These are phyloP conservation scores for Psittacula echo DNA, from an alignment of 2,797 vertebrate species.

Conservation along the genomic window DNA sequence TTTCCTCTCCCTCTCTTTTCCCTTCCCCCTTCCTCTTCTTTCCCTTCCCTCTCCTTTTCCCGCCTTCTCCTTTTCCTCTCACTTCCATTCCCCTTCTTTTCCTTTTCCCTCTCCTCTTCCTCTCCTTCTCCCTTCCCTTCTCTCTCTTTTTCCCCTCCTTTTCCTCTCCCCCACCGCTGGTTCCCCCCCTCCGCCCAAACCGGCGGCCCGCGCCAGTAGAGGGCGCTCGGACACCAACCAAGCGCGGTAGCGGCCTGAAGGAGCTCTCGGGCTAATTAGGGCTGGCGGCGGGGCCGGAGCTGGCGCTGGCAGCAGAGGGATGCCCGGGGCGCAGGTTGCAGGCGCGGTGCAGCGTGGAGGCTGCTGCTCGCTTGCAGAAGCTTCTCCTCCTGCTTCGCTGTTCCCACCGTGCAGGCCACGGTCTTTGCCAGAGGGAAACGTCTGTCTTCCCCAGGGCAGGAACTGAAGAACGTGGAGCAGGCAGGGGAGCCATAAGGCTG, in stretches of 20 bases:
- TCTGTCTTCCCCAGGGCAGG: not conserved
- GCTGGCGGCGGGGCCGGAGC: not conserved
- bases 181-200: not conserved
- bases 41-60: not conserved
- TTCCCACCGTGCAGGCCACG: not conserved
- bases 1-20: too few relatives aligned
- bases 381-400: not conserved
- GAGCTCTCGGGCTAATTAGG: conserved; percentile 33
- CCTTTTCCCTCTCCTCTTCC: too few relatives aligned
- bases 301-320: not conserved
- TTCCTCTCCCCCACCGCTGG: not conserved
- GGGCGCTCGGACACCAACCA: conserved; percentile 77
- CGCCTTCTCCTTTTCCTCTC: too few relatives aligned
- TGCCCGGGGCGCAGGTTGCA: not conserved
- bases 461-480: not conserved
- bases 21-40: not conserved
- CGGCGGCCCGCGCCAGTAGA: conserved; percentile 73
- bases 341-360: not conserved
- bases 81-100: too few relatives aligned
- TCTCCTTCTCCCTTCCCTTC: not conserved
- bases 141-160: too few relatives aligned
- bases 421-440: not conserved
- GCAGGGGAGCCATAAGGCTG: not conserved
- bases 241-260: not conserved
- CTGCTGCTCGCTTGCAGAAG: not conserved